phyloP scores from a whole-genome alignment of 2,113 vertebrate genomes.

The Festucalex cinctus region DNA sequence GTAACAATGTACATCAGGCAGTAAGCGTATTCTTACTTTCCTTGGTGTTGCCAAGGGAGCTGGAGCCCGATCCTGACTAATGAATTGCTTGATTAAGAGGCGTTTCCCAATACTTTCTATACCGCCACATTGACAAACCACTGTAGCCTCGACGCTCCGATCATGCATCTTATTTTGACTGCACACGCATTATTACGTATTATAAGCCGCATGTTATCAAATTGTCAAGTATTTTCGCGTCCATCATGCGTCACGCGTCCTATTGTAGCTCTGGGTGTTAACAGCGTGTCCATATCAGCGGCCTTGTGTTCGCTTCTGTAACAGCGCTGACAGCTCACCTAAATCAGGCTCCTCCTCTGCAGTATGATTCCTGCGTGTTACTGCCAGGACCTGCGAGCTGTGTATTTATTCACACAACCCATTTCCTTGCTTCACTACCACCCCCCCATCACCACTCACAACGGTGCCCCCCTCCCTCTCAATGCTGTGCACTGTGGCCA shows the following conservation, averaged over 20 bases:
- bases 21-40: background rate
- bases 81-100: background rate
- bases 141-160: background rate
- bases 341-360: slow-evolving; percentile 70
- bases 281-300: slow-evolving; percentile 28
- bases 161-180: background rate
- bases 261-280: slow-evolving; percentile 37
- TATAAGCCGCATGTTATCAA: slow-evolving; percentile 23
- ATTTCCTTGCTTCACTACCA: slow-evolving; percentile 58
- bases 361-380: slow-evolving; percentile 62
- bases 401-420: slow-evolving; percentile 65
- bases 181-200: background rate
- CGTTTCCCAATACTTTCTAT: background rate
- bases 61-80: background rate
- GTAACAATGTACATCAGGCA: background rate
- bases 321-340: slow-evolving; percentile 59
- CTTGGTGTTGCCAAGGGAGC: background rate
- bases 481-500: background rate
- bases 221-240: slow-evolving; percentile 47
- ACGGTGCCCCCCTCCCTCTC: slow-evolving; percentile 32
- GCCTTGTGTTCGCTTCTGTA: slow-evolving; percentile 39
- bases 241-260: slow-evolving; percentile 19
- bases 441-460: slow-evolving; percentile 14
- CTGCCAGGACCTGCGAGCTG: slow-evolving; percentile 56
- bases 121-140: background rate